Evolutionary conservation across 2,888 invertebrate genomes (phyloP).

Genomic region (Pseudococcus viburni): DNA sequence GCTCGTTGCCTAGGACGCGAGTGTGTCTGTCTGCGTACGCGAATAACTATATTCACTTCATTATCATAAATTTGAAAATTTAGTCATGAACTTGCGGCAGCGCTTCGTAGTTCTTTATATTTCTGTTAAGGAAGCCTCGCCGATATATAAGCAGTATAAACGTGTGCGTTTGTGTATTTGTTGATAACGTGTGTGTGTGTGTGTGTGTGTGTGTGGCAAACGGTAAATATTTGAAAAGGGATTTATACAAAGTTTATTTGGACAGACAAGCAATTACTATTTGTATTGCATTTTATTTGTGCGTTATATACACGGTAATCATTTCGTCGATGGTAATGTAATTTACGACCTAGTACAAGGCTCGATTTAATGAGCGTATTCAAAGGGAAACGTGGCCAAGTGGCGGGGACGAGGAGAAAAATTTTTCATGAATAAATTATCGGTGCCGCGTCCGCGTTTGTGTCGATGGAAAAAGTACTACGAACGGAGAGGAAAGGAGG

Average conservation of each 20-base stretch:
- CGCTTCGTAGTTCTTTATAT: slow-evolving; percentile 37
- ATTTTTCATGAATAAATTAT: slow-evolving; percentile 18
- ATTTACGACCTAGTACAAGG: slow-evolving; percentile 29
- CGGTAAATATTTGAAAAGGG: slow-evolving; percentile 27
- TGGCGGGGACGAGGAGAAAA: neutral
- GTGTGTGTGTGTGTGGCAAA: neutral
- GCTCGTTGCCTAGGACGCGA: neutral
- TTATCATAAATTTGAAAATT: slow-evolving; percentile 47
- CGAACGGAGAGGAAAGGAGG: neutral
- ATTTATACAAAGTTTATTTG: slow-evolving; percentile 33
- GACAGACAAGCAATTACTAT: slow-evolving; percentile 10
- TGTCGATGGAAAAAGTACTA: neutral
- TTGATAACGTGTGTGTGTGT: neutral
- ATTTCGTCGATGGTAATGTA: slow-evolving; percentile 17
- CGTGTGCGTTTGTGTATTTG: neutral
- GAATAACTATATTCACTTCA: neutral
- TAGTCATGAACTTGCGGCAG: slow-evolving; percentile 36
- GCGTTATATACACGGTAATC: slow-evolving; percentile 2
- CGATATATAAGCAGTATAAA: neutral
- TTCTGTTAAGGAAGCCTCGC: slow-evolving; percentile 15
- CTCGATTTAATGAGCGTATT: neutral
- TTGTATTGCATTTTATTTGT: slow-evolving; percentile 15
- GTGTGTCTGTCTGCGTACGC: neutral
- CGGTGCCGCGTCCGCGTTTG: neutral
- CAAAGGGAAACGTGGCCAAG: neutral